A percentile compares a stretch with the other conserved stretches of the same genome.
Evolutionary conservation across 2,888 invertebrate species (phyloP).

Genomic region (Lithophane semibrunnea): DNA sequence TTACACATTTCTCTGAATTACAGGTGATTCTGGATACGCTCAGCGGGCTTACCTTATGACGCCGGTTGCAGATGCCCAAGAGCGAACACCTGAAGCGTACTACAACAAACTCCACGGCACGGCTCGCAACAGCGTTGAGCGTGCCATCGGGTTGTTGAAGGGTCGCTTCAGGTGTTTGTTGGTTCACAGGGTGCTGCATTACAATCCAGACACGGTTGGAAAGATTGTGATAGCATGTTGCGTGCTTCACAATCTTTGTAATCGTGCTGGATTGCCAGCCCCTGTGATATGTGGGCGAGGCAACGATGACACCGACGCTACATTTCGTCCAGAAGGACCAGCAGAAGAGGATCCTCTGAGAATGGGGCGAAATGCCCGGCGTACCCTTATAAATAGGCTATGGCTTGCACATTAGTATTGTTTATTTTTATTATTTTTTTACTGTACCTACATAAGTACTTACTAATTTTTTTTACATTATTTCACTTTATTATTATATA

Average conservation of each 20-base stretch:
- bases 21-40: not conserved
- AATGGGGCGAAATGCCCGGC: not conserved
- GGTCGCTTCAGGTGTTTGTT: constrained; percentile 3
- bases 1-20: not conserved
- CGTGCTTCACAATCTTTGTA: not conserved
- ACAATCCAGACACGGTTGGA: not conserved
- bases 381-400: not conserved
- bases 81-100: not conserved
- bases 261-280: not conserved
- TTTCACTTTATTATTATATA: no score
- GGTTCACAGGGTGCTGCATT: not conserved
- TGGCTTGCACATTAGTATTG: no score
- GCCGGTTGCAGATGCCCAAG: not conserved
- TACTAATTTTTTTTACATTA: no score
- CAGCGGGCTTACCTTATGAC: not conserved
- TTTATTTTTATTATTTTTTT: no score
- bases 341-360: not conserved
- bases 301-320: no score
- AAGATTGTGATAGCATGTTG: constrained; percentile 1
- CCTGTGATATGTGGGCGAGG: not conserved
- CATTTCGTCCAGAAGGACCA: not conserved
- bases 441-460: no score
- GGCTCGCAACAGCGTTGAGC: not conserved
- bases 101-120: not conserved
- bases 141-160: not conserved